Percentiles rank a stretch among this genome's conserved stretches.
These are phyloP conservation scores for Selene dorsalis DNA, from an alignment of 2,797 vertebrate species.

Conservation along the genomic window DNA sequence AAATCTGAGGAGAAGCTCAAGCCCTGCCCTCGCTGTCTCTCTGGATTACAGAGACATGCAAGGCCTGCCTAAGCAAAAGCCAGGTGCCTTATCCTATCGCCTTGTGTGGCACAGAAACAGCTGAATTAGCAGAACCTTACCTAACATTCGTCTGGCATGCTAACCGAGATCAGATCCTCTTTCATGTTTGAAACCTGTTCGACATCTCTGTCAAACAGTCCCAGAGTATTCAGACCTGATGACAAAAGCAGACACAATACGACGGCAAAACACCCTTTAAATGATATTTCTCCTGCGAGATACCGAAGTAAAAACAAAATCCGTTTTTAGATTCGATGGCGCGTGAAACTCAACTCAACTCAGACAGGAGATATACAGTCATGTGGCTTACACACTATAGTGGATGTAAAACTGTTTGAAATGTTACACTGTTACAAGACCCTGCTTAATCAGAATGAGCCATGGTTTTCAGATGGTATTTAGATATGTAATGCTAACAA, in stretches of 20 bases:
- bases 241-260: constrained; percentile 69
- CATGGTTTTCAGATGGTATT: constrained; percentile 82
- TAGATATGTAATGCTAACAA: constrained; percentile 79
- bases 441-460: constrained; percentile 73
- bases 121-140: constrained; percentile 69
- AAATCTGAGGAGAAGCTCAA: constrained; percentile 67
- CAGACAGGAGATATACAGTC: constrained; percentile 18
- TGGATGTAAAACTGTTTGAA: constrained; percentile 55
- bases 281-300: constrained; percentile 37
- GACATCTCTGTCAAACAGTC: constrained; percentile 70
- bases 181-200: constrained; percentile 69
- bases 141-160: constrained; percentile 43
- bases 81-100: constrained; percentile 74
- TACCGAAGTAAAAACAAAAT: constrained; percentile 36
- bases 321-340: constrained; percentile 18
- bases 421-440: constrained; percentile 60
- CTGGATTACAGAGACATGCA: constrained; percentile 68
- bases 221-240: constrained; percentile 52
- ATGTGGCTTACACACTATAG: constrained; percentile 13
- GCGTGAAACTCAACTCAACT: constrained; percentile 35
- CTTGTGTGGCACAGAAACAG: constrained; percentile 67
- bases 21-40: constrained; percentile 62
- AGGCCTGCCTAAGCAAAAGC: constrained; percentile 67
- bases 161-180: constrained; percentile 64
- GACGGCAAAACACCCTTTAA: constrained; percentile 27